phyloP scores from a whole-genome alignment of 2,797 vertebrate genomes.

The Xenentodon cancila region DNA sequence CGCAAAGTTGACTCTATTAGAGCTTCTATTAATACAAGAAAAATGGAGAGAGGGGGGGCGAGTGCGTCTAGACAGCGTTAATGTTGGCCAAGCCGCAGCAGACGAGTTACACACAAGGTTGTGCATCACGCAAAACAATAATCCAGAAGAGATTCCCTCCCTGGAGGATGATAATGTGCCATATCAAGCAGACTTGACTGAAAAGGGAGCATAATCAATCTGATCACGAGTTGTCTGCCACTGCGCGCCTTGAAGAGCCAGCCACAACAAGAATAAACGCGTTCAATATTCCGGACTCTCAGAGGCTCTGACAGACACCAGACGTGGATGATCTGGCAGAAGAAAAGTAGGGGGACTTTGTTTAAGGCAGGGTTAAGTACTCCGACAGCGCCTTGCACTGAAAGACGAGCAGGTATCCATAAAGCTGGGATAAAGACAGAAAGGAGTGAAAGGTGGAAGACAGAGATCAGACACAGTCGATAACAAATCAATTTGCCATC shows the following conservation, averaged over 20 bases:
- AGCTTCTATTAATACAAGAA: constrained; percentile 44
- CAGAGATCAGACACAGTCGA: constrained; percentile 61
- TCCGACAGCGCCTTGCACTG: constrained; percentile 2
- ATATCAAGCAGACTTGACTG: constrained; percentile 45
- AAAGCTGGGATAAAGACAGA: constrained; percentile 16
- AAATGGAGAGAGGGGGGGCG: not conserved
- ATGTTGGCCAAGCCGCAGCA: constrained; percentile 34
- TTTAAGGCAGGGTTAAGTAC: constrained; percentile 37
- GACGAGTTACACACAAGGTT: constrained; percentile 42
- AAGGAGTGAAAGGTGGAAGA: constrained; percentile 38
- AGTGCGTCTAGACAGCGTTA: constrained; percentile 67
- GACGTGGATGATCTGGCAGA: constrained; percentile 11
- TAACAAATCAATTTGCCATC: constrained; percentile 71
- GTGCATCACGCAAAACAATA: constrained; percentile 50
- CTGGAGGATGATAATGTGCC: constrained; percentile 35
- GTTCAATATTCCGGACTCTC: constrained; percentile 65
- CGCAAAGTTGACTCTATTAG: constrained; percentile 63
- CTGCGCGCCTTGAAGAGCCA: constrained; percentile 59
- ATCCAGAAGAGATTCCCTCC: constrained; percentile 20
- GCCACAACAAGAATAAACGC: constrained; percentile 66
- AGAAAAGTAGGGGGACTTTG: constrained; percentile 68
- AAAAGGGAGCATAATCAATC: constrained; percentile 56
- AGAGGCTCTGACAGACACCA: constrained; percentile 43
- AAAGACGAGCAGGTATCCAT: not conserved
- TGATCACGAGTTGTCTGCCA: constrained; percentile 69